These are phyloP conservation scores for Coptodon rendalli DNA, from an alignment of 2,113 vertebrate species.

Conservation along the genomic window DNA sequence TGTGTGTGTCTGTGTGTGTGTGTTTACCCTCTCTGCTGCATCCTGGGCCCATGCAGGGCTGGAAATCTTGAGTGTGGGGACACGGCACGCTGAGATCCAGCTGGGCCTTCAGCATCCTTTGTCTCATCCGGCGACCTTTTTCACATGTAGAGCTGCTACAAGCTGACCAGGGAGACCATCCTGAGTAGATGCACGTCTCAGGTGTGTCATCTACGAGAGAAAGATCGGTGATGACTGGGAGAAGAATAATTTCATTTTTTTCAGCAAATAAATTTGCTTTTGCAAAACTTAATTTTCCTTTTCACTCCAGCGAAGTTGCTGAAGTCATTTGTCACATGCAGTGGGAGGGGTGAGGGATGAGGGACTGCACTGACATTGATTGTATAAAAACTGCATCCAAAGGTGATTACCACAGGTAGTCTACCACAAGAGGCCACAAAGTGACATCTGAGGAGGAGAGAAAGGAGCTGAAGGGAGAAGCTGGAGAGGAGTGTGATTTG, in stretches of 20 bases:
- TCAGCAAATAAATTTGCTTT: background rate
- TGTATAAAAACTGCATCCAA: background rate
- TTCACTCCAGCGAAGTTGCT: background rate
- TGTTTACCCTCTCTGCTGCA: constrained; percentile 87
- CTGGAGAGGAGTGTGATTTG: constrained; percentile 13
- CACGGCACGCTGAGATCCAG: constrained; percentile 87
- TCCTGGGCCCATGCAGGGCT: constrained; percentile 92
- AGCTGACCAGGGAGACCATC: constrained; percentile 95
- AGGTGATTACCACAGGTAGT: constrained; percentile 8
- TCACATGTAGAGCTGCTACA: constrained; percentile 94
- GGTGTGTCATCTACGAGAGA: constrained; percentile 82
- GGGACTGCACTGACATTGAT: background rate
- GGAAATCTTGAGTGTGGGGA: constrained; percentile 93
- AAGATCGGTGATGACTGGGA: background rate
- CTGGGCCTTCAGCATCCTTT: constrained; percentile 95
- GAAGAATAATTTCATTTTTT: background rate
- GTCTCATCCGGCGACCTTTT: constrained; percentile 92
- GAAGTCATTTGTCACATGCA: background rate
- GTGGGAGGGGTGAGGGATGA: background rate
- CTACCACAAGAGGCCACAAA: background rate
- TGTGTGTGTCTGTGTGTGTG: background rate
- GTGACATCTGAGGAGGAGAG: background rate
- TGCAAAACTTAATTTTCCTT: background rate
- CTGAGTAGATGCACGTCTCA: constrained; percentile 95
- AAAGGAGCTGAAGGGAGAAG: background rate